phyloP scores from a whole-genome alignment of 2,888 invertebrate species.

The Invenusta paracnida region DNA sequence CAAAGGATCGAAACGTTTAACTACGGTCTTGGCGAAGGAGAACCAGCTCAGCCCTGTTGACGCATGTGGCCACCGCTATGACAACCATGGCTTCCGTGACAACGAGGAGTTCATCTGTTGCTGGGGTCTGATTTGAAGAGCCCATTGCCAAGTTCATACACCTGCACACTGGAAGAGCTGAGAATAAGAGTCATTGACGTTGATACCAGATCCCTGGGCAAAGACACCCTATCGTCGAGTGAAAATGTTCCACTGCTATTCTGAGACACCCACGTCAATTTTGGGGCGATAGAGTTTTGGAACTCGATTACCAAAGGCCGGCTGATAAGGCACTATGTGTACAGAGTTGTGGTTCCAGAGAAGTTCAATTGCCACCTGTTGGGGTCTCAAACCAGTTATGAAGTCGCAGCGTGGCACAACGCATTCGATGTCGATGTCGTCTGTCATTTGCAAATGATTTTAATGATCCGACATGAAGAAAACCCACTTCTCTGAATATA shows the following conservation, averaged over 20 bases:
- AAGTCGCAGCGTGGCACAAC: no score
- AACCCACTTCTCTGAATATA: no score
- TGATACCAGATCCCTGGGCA: not conserved
- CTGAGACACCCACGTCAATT: slow-evolving; percentile 20
- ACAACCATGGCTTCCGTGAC: not conserved
- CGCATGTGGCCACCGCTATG: not conserved
- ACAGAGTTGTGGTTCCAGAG: not conserved
- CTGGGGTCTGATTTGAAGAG: not conserved
- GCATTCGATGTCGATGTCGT: no score
- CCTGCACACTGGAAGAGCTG: slow-evolving; percentile 24
- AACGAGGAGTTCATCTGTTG: not conserved
- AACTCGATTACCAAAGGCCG: not conserved
- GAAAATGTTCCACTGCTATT: slow-evolving; percentile 4
- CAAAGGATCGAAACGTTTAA: not conserved
- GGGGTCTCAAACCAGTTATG: not conserved
- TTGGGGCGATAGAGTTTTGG: not conserved
- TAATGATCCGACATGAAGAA: no score
- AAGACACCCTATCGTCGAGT: not conserved
- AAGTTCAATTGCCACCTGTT: not conserved
- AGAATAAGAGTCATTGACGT: not conserved
- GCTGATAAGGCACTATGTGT: not conserved
- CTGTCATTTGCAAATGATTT: no score
- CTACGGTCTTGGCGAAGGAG: not conserved
- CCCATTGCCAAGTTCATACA: not conserved
- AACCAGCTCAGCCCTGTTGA: not conserved